phyloP scores from a whole-genome alignment of 2,888 invertebrate genomes.

The Meteorus cinctellus region DNA sequence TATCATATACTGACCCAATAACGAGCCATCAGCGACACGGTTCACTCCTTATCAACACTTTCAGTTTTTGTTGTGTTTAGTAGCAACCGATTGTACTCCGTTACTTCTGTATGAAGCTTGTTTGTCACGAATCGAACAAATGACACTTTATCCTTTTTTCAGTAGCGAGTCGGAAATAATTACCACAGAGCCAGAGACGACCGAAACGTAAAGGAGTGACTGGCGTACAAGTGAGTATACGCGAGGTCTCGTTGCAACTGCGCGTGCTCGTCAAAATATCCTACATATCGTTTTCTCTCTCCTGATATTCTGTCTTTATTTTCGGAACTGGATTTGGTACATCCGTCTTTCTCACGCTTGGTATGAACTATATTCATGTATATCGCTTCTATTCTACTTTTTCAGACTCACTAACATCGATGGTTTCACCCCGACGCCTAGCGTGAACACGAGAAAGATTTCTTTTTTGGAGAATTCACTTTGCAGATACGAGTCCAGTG shows the following conservation, averaged over 20 bases:
- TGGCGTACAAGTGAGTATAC: constrained; percentile 62
- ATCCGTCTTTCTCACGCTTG: constrained; percentile 7
- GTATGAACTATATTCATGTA: neutral
- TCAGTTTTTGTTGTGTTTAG: neutral
- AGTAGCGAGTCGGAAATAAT: constrained; percentile 52
- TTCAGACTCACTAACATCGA: constrained; percentile 4
- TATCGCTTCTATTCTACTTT: neutral
- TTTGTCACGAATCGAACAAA: neutral
- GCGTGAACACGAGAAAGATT: neutral
- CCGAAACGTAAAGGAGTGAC: constrained; percentile 69
- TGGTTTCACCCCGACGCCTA: neutral
- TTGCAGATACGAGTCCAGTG: neutral
- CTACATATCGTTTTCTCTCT: constrained; percentile 51
- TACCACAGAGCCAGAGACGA: constrained; percentile 66
- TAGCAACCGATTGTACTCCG: neutral
- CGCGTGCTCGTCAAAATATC: constrained; percentile 38
- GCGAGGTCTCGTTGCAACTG: constrained; percentile 52
- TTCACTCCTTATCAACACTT: neutral
- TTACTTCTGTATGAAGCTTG: neutral
- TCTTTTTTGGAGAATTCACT: neutral
- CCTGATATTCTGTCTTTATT: constrained; percentile 33
- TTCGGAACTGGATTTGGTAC: constrained; percentile 4
- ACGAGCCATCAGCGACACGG: neutral
- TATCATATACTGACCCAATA: neutral
- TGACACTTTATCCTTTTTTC: constrained; percentile 6